Conservation (phyloP, 1,140 invertebrate genomes). For the Amphibalanus amphitrite region DNA sequence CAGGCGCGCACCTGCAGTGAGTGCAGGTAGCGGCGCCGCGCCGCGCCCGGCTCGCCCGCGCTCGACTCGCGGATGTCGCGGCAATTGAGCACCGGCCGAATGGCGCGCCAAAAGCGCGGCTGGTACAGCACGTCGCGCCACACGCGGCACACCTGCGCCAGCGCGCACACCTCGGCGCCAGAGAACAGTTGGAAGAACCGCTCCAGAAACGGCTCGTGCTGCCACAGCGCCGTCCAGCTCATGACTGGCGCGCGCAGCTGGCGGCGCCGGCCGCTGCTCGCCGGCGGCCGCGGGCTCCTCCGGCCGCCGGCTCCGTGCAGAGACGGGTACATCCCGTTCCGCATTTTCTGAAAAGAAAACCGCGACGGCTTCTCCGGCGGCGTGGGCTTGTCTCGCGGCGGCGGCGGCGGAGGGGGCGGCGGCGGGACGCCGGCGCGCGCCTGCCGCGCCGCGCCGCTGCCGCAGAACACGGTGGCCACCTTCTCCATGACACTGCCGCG, state of each 20-base stretch:
- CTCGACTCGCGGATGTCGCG: constrained; percentile 40
- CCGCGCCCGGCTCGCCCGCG: constrained; percentile 32
- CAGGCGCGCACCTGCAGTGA: constrained; percentile 68
- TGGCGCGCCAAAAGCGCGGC: constrained; percentile 62
- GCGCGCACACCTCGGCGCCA: constrained; percentile 42
- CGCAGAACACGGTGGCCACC: constrained; percentile 63
- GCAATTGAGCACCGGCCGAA: constrained; percentile 64
- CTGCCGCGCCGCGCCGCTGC: constrained; percentile 23
- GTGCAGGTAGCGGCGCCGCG: constrained; percentile 53
- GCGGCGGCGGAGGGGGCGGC: constrained; percentile 16
- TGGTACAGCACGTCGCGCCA: constrained; percentile 76
- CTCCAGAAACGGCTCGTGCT: constrained; percentile 63
- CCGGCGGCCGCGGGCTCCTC: constrained; percentile 22
- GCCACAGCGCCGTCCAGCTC: constrained; percentile 54
- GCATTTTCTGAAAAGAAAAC: constrained; percentile 19
- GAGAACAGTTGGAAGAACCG: constrained; percentile 73
- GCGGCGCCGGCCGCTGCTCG: constrained; percentile 10
- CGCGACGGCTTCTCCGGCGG: constrained; percentile 18
- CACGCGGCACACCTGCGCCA: constrained; percentile 62
- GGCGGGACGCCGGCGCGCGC: constrained; percentile 17
- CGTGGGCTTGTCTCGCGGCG: constrained; percentile 15
- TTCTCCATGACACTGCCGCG: constrained; percentile 60
- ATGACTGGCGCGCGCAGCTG: constrained; percentile 19
- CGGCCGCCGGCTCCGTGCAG: constrained; percentile 18
- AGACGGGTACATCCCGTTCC: constrained; percentile 17